Base-by-base conservation (phyloP, 1,140 invertebrate genomes). In the Antheraea pernyi region DNA sequence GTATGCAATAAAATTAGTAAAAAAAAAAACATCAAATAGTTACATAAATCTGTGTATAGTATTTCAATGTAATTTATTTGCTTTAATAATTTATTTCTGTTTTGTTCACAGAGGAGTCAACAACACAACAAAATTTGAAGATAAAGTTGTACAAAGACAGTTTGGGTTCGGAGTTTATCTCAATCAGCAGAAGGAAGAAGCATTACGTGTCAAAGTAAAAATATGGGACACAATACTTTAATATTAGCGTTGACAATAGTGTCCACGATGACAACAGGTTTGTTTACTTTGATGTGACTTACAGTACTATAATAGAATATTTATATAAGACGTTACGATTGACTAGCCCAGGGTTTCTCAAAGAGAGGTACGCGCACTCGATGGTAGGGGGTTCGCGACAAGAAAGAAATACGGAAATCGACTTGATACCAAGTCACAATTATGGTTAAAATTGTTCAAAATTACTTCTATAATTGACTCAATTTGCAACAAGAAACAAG, bases 181-280 rank as follows among this genome's bases (percentile, higher is more conserved):
- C 4, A 16, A 53, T 16, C 46, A 53, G 46, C 16, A 53, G 16
- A 13, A n/a, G 13, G 46, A n/a, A 42, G 39, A 0, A 42, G 7
- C 11, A 42, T 42, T 42, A 42, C 39, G 0, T 13, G 16, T 53
- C 46, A n/a, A 53, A 53, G 13, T n/a, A 53, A 53, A 36, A 83
- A 62, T 39, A 84, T 85, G 84, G 78, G 85, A 74, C 79, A 85
- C 76, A 77, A 77, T 65, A 66, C 83, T 68, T 69, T 88, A 74
- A 72, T 78, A 61, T 68, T 85, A 71, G 75, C 75, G 71, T 77
- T 68, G 46, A 59, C 75, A 61, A 66, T 83, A 64, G 73, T 83
- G 73, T 81, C 79, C 65, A 78, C 83, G 67, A 74, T 79, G 72
- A 77, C 77, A 68, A 81, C 81, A 82, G 82, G 84, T 86, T 75